Evolutionary conservation across 2,888 invertebrate genomes (phyloP), one percentile per base, ranked within the genome.

Genomic region (Leucoptera coffeella): DNA sequence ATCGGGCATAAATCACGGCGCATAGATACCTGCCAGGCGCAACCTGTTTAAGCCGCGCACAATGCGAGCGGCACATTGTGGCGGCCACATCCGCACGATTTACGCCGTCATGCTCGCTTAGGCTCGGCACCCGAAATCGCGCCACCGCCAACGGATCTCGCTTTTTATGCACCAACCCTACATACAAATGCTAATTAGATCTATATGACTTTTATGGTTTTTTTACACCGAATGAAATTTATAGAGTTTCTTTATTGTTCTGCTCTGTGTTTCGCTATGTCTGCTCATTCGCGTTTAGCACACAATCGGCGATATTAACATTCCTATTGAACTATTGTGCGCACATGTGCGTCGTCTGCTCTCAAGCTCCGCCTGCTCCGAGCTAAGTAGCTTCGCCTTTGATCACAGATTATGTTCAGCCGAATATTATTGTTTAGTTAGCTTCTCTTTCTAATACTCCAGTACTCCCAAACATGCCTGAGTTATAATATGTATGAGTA

Each of bases 81-180:
- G 39, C 43, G 47, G 47, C 43, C 50, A 56, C 61, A 54, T 58
- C 46, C 45, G 47, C 43, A n/a, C n/a, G n/a, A 69, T 67, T 67
- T 69, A 69, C 67, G 58, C 45, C 59, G 60, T 65, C 67, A 67
- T 58, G 67, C 55, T 52, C 50, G 51, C 57, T 61, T 55, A 56
- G n/a, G n/a, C n/a, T n/a, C n/a, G n/a, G n/a, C n/a, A n/a, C n/a
- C 45, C 37, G 45, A 50, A 45, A 38, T 47, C 49, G 35, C 47
- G 47, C 42, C n/a, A n/a, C n/a, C n/a, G n/a, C n/a, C n/a, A n/a
- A n/a, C n/a, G n/a, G n/a, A n/a, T n/a, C n/a, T n/a, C n/a, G n/a
- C n/a, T n/a, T n/a, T n/a, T n/a, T n/a, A n/a, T n/a, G n/a, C n/a
- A n/a, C n/a, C n/a, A n/a, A n/a, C n/a, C n/a, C n/a, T n/a, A n/a